A percentile compares a stretch with the other conserved stretches of the same genome.
phyloP scores from a whole-genome alignment of 1,140 invertebrate species.

The Polyergus mexicanus region DNA sequence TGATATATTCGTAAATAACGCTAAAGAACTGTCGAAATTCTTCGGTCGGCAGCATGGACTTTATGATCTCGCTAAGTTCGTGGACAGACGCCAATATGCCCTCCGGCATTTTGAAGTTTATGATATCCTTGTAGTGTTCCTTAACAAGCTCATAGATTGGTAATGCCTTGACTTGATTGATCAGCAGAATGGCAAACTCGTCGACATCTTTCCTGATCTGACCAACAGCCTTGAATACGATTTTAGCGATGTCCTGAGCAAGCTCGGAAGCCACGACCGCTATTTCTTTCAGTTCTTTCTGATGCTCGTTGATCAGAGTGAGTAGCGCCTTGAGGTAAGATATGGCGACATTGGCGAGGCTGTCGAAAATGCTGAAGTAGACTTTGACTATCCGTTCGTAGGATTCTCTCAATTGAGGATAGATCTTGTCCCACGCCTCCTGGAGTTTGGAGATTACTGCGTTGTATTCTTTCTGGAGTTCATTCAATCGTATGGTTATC shows the following conservation, averaged over 20 bases:
- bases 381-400: conserved; percentile 84
- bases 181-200: conserved; percentile 83
- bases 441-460: conserved; percentile 85
- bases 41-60: conserved; percentile 87
- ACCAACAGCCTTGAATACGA: conserved; percentile 84
- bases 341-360: conserved; percentile 84
- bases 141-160: conserved; percentile 87
- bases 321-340: conserved; percentile 86
- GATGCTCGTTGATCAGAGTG: conserved; percentile 88
- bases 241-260: conserved; percentile 86
- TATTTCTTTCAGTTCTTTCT: conserved; percentile 90
- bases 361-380: conserved; percentile 84
- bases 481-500: conserved; percentile 74
- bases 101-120: conserved; percentile 82
- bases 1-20: conserved; percentile 87
- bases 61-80: conserved; percentile 85
- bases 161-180: conserved; percentile 87
- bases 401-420: conserved; percentile 88
- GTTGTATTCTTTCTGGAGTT: conserved; percentile 84
- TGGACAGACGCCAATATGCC: conserved; percentile 84
- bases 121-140: conserved; percentile 83
- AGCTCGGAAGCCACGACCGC: conserved; percentile 87
- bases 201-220: conserved; percentile 85
- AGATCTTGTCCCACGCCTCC: conserved; percentile 79
- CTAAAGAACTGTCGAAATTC: conserved; percentile 88